Evolutionary conservation across 1,140 invertebrate species (phyloP), one percentile per base, ranked within the genome.

Genomic region (Hycleus phaleratus): DNA sequence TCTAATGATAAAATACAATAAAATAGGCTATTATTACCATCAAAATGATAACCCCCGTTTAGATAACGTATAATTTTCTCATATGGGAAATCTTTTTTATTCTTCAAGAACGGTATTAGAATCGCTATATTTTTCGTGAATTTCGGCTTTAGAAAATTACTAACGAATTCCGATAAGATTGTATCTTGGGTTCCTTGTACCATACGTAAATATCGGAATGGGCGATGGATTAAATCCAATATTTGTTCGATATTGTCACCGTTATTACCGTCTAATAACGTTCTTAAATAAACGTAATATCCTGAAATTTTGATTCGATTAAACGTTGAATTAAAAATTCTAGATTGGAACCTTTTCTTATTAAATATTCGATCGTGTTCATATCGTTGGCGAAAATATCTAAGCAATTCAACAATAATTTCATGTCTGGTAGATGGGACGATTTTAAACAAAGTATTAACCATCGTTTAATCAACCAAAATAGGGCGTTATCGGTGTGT

Each of bases 231-330:
- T 57, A 95, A 79, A 58, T 88, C 83, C 50, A 92, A 76, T 7
- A 94, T 74, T 60, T 85, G 86, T 52, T 82, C 83, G 26, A 87
- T 80, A 5, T 54, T 18, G 4, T 57, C 51, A 2, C 50, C 40
- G 40, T 52, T 48, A 26, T 48, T 84, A 43, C 78, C 70, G 65
- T 91, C 85, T 49, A 95, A 66, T 32, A 94, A 66, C 46, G 77
- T 74, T 58, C 85, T 78, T 58, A 95, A 70, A 64, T 85, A 81
- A 44, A 78, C 75, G 69, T 91, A 94, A 71, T 92, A 95, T 56
- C 82, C 81, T 32, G 32, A 32, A 32, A 32, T 32, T 32, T 32
- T 32, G 32, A 32, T 32, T 18, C 18, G 18, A 18, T 18, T 18
- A 18, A 18, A 7, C 2, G 32, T 32, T 32, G 7, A 32, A 32